A percentile compares a stretch with the other conserved stretches of the same genome.
phyloP scores from a whole-genome alignment of 2,113 vertebrate species.

The Ceyx cyanopectus region DNA sequence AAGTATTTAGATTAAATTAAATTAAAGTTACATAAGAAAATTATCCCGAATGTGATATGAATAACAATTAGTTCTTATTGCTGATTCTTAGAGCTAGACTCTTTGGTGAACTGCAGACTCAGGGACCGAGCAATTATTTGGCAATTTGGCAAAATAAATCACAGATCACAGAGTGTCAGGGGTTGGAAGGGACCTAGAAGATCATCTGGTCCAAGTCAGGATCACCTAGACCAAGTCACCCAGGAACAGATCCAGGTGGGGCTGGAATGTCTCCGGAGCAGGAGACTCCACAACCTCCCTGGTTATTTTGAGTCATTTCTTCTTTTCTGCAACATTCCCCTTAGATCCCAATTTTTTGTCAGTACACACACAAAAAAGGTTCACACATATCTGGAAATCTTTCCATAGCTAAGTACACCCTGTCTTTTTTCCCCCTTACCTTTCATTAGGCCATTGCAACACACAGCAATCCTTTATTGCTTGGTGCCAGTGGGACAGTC shows the following conservation, averaged over 20 bases:
- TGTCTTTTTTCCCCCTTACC: neutral
- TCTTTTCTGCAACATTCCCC: neutral
- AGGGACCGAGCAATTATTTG: neutral
- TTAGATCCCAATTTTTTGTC: neutral
- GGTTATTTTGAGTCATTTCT: neutral
- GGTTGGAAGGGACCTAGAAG: too few relatives aligned
- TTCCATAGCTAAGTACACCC: neutral
- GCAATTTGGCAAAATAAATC: too few relatives aligned
- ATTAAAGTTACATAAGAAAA: neutral
- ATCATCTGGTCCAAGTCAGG: too few relatives aligned
- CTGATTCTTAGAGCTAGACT: neutral
- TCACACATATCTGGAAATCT: neutral
- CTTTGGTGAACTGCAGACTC: neutral
- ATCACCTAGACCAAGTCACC: too few relatives aligned
- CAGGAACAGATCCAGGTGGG: too few relatives aligned
- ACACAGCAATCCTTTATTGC: neutral
- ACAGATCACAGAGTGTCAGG: too few relatives aligned
- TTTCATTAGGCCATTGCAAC: neutral
- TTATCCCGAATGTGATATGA: neutral
- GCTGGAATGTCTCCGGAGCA: too few relatives aligned
- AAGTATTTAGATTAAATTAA: neutral
- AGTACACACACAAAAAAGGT: neutral
- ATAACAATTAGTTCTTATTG: neutral
- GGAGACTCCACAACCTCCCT: too few relatives aligned
- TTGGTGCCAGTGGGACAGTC: neutral